Conservation (phyloP, 2,113 vertebrate genomes). For the Lamprologus callipterus region DNA sequence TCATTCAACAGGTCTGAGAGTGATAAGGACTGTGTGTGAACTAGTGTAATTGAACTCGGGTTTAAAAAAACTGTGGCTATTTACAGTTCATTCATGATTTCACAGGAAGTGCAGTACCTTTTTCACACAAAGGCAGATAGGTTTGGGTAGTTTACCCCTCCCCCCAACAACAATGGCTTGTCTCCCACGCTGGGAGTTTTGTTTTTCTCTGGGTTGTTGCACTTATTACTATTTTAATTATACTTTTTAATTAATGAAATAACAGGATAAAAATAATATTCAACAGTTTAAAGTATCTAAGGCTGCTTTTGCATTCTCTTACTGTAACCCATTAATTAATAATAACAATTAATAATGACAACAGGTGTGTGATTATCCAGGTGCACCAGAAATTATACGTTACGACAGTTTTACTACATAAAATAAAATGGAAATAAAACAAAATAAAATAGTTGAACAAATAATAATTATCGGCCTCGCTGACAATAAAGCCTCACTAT, state of each 20-base stretch:
- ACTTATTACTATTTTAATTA: background rate
- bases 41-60: background rate
- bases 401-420: background rate
- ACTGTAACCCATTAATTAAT: background rate
- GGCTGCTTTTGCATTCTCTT: background rate
- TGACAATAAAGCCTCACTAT: background rate
- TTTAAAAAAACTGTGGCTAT: background rate
- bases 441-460: background rate
- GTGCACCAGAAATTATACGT: background rate
- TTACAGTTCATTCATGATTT: background rate
- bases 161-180: background rate
- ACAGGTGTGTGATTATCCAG: background rate
- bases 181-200: background rate
- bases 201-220: background rate
- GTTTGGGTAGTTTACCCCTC: background rate
- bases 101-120: background rate
- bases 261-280: background rate
- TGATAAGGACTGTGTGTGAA: background rate
- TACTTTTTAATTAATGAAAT: background rate
- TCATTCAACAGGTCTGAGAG: accelerated
- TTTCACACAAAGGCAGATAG: background rate
- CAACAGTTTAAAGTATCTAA: background rate
- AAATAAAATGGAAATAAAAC: background rate
- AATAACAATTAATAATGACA: background rate
- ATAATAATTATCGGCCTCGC: background rate